phyloP scores from a whole-genome alignment of 1,140 invertebrate genomes.

The Lepidurus arcticus region DNA sequence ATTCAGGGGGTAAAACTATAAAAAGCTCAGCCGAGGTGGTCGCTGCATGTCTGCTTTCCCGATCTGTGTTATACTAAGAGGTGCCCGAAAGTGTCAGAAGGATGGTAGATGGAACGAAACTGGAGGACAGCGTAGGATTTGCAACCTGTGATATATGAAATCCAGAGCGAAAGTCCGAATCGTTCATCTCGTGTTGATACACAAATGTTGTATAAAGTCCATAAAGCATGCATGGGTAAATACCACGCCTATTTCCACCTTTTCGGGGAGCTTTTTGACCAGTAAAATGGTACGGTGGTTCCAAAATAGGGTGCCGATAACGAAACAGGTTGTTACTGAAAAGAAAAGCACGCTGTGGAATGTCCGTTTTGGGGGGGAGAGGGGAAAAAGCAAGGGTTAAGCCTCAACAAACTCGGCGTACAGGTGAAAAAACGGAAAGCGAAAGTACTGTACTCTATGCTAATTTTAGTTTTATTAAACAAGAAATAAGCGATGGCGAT shows the following conservation, averaged over 20 bases:
- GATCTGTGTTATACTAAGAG: neutral
- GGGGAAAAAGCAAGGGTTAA: neutral
- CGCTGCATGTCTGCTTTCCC: neutral
- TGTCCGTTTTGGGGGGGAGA: neutral
- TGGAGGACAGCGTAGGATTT: neutral
- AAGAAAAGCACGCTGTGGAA: neutral
- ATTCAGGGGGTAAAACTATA: neutral
- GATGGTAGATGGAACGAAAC: neutral
- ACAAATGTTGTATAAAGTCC: neutral
- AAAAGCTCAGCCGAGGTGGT: neutral
- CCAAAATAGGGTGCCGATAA: neutral
- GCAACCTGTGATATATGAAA: slow-evolving; percentile 9
- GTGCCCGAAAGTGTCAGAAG: neutral
- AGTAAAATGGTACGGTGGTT: neutral
- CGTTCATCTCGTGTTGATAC: neutral
- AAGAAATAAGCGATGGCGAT: neutral
- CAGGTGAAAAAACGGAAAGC: neutral
- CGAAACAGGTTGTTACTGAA: slow-evolving; percentile 8
- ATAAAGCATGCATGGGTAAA: slow-evolving; percentile 15
- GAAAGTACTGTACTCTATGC: neutral
- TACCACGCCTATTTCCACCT: neutral
- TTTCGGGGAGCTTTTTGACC: neutral
- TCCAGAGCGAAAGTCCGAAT: neutral
- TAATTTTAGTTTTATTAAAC: neutral
- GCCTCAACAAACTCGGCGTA: neutral